Conservation (phyloP, 2,113 vertebrate species). For the Psilopsiagon aurifrons region DNA sequence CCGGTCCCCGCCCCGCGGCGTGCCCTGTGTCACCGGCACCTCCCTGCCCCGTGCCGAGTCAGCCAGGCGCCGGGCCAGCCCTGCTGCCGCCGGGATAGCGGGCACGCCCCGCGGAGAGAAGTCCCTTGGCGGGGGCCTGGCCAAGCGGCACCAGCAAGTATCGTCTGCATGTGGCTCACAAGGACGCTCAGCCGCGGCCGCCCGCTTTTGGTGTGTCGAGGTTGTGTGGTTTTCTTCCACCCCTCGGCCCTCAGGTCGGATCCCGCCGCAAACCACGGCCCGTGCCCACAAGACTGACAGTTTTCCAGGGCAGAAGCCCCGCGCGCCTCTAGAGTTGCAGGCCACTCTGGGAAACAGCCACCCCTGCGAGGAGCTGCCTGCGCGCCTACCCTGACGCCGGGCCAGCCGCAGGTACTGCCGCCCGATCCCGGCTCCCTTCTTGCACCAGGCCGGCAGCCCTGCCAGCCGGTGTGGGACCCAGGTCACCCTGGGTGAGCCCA, state of each 20-base stretch:
- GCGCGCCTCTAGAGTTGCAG: neutral
- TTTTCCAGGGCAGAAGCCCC: neutral
- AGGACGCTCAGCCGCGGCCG: neutral
- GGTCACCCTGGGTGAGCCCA: neutral
- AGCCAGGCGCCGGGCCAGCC: neutral
- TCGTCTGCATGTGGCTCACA: neutral
- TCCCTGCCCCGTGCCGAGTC: neutral
- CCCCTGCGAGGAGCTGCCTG: fast-evolving
- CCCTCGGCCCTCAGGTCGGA: neutral
- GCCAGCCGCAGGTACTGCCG: neutral
- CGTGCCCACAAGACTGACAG: fast-evolving
- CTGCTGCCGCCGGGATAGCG: neutral
- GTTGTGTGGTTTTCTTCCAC: neutral
- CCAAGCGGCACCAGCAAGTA: neutral
- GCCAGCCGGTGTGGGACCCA: neutral
- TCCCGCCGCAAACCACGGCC: neutral
- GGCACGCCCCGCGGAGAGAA: neutral
- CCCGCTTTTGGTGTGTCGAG: neutral
- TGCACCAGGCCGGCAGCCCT: fast-evolving
- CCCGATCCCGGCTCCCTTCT: neutral
- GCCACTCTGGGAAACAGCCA: fast-evolving
- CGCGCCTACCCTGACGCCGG: neutral
- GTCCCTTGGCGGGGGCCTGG: neutral
- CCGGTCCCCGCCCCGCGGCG: no score
- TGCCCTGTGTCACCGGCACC: neutral